Percentiles rank a stretch among this genome's conserved stretches.
Conservation (phyloP, 92 coral and sea anemone genomes). For the Palythoa grandiflora region DNA sequence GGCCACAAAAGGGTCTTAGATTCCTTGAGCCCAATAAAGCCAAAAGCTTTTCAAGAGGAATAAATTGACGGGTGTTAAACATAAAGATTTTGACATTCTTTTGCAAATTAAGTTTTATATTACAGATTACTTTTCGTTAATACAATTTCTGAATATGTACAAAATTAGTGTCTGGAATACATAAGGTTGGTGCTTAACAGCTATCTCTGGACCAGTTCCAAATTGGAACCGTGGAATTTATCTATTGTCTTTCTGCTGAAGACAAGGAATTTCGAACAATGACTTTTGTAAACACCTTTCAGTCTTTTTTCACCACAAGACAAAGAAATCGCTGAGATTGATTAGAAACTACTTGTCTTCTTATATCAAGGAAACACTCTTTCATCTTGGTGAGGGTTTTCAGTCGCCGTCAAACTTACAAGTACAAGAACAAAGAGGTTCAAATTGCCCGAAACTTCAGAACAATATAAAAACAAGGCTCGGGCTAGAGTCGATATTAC, state of each 20-base stretch:
- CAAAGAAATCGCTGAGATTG: slow-evolving; percentile 3
- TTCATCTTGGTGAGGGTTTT: not conserved
- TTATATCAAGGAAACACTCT: not conserved
- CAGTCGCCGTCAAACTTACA: no score
- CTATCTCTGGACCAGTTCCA: not conserved
- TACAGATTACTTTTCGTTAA: not conserved
- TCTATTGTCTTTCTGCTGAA: not conserved
- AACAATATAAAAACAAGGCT: no score
- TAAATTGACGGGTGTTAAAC: not conserved
- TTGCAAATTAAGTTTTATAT: no score
- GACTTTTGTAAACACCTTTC: not conserved
- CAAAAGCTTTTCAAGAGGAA: not conserved
- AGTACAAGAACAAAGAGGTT: no score
- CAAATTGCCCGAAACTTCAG: no score
- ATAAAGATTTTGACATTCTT: not conserved
- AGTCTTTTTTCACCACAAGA: not conserved
- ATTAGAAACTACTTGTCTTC: not conserved
- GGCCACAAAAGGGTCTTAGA: not conserved
- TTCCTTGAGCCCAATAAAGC: not conserved
- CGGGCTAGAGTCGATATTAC: no score
- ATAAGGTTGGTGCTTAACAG: not conserved
- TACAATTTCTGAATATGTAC: no score
- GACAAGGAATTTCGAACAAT: not conserved
- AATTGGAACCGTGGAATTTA: not conserved
- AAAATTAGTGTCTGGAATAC: not conserved